Conservation (phyloP, 2,888 invertebrate genomes). For the Oscheius sp. region DNA sequence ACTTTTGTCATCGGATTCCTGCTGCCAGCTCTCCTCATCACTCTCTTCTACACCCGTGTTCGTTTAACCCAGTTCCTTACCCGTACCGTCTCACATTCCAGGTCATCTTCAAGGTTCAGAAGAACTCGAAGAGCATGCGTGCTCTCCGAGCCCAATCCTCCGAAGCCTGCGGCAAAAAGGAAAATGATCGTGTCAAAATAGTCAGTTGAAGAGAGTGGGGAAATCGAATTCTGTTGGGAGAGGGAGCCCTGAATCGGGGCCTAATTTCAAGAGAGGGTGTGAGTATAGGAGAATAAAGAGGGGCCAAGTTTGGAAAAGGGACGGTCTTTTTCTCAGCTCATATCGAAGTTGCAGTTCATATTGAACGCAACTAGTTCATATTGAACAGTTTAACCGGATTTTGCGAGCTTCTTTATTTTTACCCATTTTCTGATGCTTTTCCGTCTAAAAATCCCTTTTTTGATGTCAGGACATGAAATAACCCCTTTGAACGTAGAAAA, state of each 20-base stretch:
- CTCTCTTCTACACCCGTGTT: slow-evolving; percentile 67
- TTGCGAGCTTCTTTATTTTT: too few relatives aligned
- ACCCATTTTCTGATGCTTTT: too few relatives aligned
- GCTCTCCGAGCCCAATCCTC: slow-evolving; percentile 36
- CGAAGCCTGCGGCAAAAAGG: slow-evolving; percentile 33
- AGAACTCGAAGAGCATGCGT: slow-evolving; percentile 48
- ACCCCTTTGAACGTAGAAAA: too few relatives aligned
- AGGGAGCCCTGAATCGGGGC: not conserved
- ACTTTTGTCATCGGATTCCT: slow-evolving; percentile 69
- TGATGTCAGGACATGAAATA: too few relatives aligned
- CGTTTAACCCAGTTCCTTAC: not conserved
- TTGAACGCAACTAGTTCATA: too few relatives aligned
- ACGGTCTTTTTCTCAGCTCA: too few relatives aligned
- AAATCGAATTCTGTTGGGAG: not conserved
- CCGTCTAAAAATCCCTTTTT: too few relatives aligned
- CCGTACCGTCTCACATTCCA: slow-evolving; percentile 25
- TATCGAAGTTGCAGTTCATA: too few relatives aligned
- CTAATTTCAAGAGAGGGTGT: not conserved
- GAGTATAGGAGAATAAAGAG: not conserved
- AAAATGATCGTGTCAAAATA: slow-evolving; percentile 49
- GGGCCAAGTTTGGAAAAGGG: too few relatives aligned
- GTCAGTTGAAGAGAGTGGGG: slow-evolving; percentile 9
- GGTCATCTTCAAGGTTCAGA: slow-evolving; percentile 60
- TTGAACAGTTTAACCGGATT: too few relatives aligned
- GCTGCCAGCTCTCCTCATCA: slow-evolving; percentile 70